Evolutionary conservation across 1,140 invertebrate species (phyloP), one percentile per base, ranked within the genome.

Genomic region (Habropoda laboriosa): DNA sequence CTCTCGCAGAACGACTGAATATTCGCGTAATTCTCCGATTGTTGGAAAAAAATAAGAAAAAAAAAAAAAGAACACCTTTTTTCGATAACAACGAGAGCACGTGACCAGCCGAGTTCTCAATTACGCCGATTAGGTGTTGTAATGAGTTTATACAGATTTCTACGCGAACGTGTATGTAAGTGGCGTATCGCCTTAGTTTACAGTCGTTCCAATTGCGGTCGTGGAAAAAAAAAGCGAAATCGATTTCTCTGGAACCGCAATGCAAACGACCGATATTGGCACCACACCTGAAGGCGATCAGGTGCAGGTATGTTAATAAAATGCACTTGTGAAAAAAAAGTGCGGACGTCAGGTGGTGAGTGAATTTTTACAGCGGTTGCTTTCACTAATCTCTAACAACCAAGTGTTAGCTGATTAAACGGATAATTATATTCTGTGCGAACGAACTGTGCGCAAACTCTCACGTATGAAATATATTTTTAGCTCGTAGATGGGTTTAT

Each of bases 301-400:
- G 8, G 16, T 13, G n/a, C 12, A 45, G n/a, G 32, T 12, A 21
- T 38, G 67, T 70, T 53, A 70, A 70, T 70, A 40, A 70, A 70
- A 40, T 40, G 47, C 49, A 32, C 18, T 53, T 40, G 35, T 3
- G n/a, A 35, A 3, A 40, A 53, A 38, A 18, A 61, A 40, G 16
- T n/a, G 24, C 16, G 21, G 27, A 16, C 35, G 27, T 71, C 47
- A n/a, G 8, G 12, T 18, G 35, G 51, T 55, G 18, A 10, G 30
- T 40, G 42, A 16, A 71, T 42, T 57, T 71, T 32, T 42, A 40
- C 18, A 51, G 10, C 6, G 3, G 24, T 70, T 24, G 51, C 24
- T 13, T 21, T 30, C 24, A 27, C 21, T 38, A 5, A 38, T 12
- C 35, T 24, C 24, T n/a, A 6, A 61, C 16, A 38, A 61, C 5